phyloP scores from a whole-genome alignment of 2,113 vertebrate species.

The Phasianus colchicus region DNA sequence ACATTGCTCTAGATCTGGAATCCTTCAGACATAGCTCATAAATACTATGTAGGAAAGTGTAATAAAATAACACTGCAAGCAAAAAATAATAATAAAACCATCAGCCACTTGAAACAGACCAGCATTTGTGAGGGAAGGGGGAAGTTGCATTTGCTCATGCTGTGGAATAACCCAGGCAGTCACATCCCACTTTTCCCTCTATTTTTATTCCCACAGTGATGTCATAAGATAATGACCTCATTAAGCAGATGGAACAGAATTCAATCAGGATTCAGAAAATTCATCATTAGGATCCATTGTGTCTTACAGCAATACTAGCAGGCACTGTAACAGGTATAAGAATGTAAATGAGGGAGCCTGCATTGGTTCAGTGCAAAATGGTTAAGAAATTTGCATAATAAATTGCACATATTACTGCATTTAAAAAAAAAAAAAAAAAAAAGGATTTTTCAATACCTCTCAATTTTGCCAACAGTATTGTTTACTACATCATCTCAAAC shows the following conservation, averaged over 20 bases:
- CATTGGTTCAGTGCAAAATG: slow-evolving; percentile 38
- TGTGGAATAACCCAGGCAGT: background rate
- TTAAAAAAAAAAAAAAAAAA: slow-evolving; percentile 47
- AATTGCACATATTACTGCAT: slow-evolving; percentile 57
- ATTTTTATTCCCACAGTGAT: slow-evolving; percentile 38
- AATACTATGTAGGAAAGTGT: background rate
- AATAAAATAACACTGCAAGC: background rate
- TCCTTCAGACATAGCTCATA: background rate
- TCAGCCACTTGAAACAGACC: background rate
- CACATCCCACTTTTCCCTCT: background rate
- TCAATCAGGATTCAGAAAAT: slow-evolving; percentile 55
- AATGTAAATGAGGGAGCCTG: slow-evolving; percentile 63
- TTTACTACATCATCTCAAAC: slow-evolving; percentile 36
- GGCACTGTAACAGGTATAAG: slow-evolving; percentile 66
- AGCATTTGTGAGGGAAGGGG: background rate
- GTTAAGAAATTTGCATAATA: slow-evolving; percentile 70
- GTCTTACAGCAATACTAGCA: slow-evolving; percentile 62
- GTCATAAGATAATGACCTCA: slow-evolving; percentile 66
- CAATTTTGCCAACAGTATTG: slow-evolving; percentile 57
- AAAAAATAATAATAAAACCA: background rate
- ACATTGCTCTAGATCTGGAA: background rate
- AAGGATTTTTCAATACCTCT: slow-evolving; percentile 66
- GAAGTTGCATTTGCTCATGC: background rate
- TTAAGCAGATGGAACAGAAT: slow-evolving; percentile 69
- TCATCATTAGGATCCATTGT: slow-evolving; percentile 45